A percentile compares a stretch with the other conserved stretches of the same genome.
Conservation (phyloP, 1,140 invertebrate species). For the Bombus superbus region DNA sequence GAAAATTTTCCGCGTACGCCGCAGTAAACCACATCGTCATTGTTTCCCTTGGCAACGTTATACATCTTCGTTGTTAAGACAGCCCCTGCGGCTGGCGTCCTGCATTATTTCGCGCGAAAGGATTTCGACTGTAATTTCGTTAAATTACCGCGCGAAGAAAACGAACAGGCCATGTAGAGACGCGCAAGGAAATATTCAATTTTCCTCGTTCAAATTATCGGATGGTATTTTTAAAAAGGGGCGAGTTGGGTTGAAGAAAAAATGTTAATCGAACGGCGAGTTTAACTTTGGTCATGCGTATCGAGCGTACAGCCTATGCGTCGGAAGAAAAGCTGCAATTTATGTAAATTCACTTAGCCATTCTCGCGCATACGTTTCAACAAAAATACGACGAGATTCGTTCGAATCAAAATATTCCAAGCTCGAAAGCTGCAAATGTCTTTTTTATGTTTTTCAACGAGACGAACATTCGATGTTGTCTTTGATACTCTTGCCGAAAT, state of each 20-base stretch:
- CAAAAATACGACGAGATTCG: too few relatives aligned
- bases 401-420: too few relatives aligned
- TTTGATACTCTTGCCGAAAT: too few relatives aligned
- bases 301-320: not conserved
- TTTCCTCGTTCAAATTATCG: not conserved
- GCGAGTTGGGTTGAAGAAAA: not conserved
- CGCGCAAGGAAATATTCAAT: slow-evolving; percentile 13
- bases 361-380: too few relatives aligned
- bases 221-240: not conserved
- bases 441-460: too few relatives aligned
- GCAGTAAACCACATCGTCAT: slow-evolving; percentile 45
- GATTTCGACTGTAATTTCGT: slow-evolving; percentile 39
- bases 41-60: slow-evolving; percentile 36
- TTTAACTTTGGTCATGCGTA: not conserved
- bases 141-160: slow-evolving; percentile 33
- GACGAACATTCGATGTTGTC: too few relatives aligned
- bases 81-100: slow-evolving; percentile 27
- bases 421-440: too few relatives aligned
- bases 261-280: not conserved
- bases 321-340: too few relatives aligned
- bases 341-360: too few relatives aligned
- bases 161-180: not conserved
- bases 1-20: slow-evolving; percentile 33
- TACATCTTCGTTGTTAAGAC: slow-evolving; percentile 40
- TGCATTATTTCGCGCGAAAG: slow-evolving; percentile 21